Evolutionary conservation across 2,888 invertebrate genomes (phyloP).

Genomic region (Leistus spinibarbis): DNA sequence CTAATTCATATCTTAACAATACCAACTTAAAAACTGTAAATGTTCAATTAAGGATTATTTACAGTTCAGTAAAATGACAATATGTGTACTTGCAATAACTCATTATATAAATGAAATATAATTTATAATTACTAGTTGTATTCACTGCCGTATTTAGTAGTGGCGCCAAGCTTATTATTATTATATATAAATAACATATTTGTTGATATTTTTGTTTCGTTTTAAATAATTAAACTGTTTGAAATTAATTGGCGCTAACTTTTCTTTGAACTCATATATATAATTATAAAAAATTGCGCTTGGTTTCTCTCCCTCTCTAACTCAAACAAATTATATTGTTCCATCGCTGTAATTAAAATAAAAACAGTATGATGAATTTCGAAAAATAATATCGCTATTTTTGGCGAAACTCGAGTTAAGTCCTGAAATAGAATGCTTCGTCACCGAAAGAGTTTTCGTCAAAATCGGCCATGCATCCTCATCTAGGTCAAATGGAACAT

Average conservation of each 20-base stretch:
- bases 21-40: background rate
- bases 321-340: too few species aligned
- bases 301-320: too few species aligned
- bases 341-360: too few species aligned
- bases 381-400: background rate
- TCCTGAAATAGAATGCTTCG: background rate
- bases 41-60: background rate
- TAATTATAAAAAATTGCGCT: too few species aligned
- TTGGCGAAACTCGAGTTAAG: background rate
- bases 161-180: background rate
- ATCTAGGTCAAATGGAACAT: background rate
- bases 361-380: too few species aligned
- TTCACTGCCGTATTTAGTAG: background rate
- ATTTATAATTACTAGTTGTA: background rate
- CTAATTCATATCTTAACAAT: background rate
- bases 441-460: background rate
- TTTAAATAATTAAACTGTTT: too few species aligned
- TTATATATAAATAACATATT: background rate
- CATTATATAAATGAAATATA: background rate
- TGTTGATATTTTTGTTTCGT: background rate
- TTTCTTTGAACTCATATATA: too few species aligned
- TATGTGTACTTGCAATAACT: background rate
- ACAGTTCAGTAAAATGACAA: background rate
- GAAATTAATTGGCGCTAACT: too few species aligned
- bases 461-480: background rate